phyloP scores from a whole-genome alignment of 2,888 invertebrate genomes.

The Omphaloscelis lunosa region DNA sequence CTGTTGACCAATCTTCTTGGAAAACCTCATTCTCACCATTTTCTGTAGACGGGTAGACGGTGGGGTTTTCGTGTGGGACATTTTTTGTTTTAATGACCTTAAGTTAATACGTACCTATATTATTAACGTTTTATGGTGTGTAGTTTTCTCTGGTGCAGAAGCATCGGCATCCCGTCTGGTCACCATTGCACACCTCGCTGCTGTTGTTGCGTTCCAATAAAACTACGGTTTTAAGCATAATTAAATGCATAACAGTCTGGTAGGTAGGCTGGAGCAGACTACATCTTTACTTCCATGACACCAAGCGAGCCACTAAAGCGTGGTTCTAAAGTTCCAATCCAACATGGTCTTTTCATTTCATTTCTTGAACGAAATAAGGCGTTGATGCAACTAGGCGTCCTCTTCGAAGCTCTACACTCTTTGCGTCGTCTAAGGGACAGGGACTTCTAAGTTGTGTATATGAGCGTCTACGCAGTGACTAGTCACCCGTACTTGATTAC shows the following conservation, averaged over 20 bases:
- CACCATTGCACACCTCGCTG: background rate
- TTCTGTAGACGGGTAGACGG: background rate
- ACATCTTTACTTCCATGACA: background rate
- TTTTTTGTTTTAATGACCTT: background rate
- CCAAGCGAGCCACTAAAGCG: no score
- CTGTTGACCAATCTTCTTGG: background rate
- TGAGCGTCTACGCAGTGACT: background rate
- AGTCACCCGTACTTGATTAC: background rate
- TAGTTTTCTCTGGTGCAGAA: background rate
- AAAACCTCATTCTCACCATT: background rate
- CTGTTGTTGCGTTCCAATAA: background rate
- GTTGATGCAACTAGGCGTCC: background rate
- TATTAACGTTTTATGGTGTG: background rate
- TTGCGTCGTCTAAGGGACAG: background rate
- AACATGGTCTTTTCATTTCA: background rate
- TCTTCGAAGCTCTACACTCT: background rate
- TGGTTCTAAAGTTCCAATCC: background rate
- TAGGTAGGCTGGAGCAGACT: background rate
- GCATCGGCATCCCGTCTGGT: background rate
- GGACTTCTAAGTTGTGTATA: background rate
- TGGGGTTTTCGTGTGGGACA: background rate
- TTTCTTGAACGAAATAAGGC: slow-evolving; percentile 7
- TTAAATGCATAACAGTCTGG: background rate
- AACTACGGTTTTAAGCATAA: background rate
- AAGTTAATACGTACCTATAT: background rate